Evolutionary conservation across 2,888 invertebrate genomes (phyloP).

Genomic region (Tiliacea citrago): DNA sequence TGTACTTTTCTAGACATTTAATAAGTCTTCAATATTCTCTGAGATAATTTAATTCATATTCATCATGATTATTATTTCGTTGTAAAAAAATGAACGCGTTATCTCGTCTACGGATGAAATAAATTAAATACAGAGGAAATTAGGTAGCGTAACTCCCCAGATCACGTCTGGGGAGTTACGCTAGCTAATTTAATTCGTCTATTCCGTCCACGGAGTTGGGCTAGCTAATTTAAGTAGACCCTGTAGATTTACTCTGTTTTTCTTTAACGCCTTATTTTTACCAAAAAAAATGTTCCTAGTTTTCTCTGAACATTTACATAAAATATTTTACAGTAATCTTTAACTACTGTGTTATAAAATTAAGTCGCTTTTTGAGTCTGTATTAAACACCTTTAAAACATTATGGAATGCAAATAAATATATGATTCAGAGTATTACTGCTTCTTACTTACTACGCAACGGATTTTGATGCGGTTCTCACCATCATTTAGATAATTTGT

Average conservation of each 20-base stretch:
- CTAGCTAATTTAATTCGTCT: no score
- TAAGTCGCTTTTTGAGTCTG: neutral
- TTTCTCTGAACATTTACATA: neutral
- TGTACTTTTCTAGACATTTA: neutral
- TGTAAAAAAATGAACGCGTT: neutral
- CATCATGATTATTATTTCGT: neutral
- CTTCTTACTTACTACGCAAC: neutral
- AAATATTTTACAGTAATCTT: neutral
- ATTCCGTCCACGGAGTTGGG: no score
- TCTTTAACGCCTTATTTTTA: neutral
- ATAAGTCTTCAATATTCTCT: constrained; percentile 1
- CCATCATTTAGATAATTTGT: neutral
- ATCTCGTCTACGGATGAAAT: constrained; percentile 26
- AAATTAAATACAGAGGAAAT: neutral
- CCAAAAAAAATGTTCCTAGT: no score
- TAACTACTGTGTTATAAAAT: neutral
- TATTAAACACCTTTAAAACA: no score
- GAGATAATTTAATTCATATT: neutral
- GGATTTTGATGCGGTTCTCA: neutral
- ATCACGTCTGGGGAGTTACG: no score
- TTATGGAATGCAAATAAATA: no score
- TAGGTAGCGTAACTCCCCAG: no score
- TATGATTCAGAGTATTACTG: no score
- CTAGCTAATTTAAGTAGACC: no score
- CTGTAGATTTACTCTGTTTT: neutral